Percentiles rank a stretch among this genome's conserved stretches.
Evolutionary conservation across 64 coral and sea anemone genomes (phyloP).

Genomic region (Montipora efflorescens): DNA sequence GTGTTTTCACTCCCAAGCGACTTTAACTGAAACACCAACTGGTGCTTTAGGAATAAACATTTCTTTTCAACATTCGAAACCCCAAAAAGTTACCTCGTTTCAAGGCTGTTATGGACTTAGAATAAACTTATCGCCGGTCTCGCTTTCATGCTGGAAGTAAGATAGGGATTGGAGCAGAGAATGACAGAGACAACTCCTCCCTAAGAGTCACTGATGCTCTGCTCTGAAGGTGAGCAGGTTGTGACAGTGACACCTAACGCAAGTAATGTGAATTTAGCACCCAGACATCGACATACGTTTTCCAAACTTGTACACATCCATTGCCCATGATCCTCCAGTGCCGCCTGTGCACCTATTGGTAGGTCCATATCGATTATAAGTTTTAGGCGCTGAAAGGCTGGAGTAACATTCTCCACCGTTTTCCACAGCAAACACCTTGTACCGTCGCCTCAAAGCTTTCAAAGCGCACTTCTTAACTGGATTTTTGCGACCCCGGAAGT

Average conservation of each 20-base stretch:
- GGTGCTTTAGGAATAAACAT: no score
- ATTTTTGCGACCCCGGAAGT: constrained; percentile 27
- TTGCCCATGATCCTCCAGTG: constrained; percentile 44
- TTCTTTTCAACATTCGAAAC: no score
- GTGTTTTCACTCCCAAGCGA: no score
- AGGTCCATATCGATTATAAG: constrained; percentile 39
- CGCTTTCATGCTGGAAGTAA: no score
- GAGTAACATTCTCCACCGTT: constrained; percentile 48
- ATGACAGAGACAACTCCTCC: no score
- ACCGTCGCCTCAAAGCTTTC: constrained; percentile 6
- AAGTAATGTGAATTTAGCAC: neutral
- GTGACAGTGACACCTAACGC: neutral
- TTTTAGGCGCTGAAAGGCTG: neutral
- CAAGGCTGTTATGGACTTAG: no score
- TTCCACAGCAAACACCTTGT: constrained; percentile 51
- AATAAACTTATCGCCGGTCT: no score
- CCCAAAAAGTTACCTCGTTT: no score
- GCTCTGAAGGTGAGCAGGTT: neutral
- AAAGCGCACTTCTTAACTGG: constrained; percentile 26
- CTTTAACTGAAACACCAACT: no score
- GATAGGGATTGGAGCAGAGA: no score
- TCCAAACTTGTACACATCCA: constrained; percentile 66
- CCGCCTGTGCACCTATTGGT: constrained; percentile 22
- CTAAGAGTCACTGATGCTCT: no score
- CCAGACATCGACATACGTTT: constrained; percentile 29